A percentile compares a stretch with the other conserved stretches of the same genome.
Evolutionary conservation across 2,888 invertebrate species (phyloP).

Genomic region (Sinotaia quadrata): DNA sequence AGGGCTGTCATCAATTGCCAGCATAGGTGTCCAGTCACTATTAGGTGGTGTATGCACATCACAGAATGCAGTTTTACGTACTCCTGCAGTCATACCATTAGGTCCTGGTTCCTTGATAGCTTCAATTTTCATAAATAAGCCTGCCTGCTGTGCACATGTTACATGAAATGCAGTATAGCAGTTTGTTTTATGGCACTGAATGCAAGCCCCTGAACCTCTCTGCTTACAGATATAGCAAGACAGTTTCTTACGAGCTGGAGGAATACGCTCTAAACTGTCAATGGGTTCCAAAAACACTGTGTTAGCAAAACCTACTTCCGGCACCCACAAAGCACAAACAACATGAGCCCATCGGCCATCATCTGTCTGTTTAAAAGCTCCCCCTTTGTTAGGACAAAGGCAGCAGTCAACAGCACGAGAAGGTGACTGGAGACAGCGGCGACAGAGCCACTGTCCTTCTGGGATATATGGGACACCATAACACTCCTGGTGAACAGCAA

Average conservation of each 20-base stretch:
- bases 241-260: conserved; percentile 95
- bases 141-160: conserved; percentile 96
- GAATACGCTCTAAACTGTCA: conserved; percentile 96
- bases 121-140: conserved; percentile 87
- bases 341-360: conserved; percentile 98
- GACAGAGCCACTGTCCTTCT: conserved; percentile 97
- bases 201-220: conserved; percentile 88
- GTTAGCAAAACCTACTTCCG: conserved; percentile 95
- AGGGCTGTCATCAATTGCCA: conserved; percentile 60
- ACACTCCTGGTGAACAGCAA: conserved; percentile 98
- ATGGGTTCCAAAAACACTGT: conserved; percentile 97
- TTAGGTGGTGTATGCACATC: conserved; percentile 90
- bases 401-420: conserved; percentile 96
- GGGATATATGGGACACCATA: conserved; percentile 98
- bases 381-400: conserved; percentile 97
- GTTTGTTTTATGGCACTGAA: conserved; percentile 96
- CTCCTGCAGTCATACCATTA: conserved; percentile 57
- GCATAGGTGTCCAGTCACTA: conserved; percentile 59
- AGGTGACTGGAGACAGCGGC: conserved; percentile 95
- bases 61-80: conserved; percentile 96
- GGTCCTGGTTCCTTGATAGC: conserved; percentile 79
- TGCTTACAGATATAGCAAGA: conserved; percentile 93
- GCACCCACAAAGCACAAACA: conserved; percentile 98
- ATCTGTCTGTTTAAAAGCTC: conserved; percentile 99
- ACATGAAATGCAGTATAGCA: conserved; percentile 99